These are phyloP conservation scores for Zoanthus sociatus DNA, from an alignment of 92 coral and sea anemone species.

Conservation along the genomic window DNA sequence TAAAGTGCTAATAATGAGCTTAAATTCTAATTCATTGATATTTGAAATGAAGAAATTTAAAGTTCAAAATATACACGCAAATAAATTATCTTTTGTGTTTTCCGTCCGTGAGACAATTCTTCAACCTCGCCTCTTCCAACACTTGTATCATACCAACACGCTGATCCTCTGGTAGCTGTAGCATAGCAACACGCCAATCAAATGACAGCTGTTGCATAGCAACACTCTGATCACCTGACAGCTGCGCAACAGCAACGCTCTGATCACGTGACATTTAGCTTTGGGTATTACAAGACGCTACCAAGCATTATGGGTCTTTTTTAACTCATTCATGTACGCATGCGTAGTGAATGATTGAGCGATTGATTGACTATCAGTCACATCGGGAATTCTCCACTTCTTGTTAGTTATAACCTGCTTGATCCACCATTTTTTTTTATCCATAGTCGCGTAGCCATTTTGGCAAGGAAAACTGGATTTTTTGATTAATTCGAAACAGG, in stretches of 20 bases:
- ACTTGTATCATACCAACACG: not conserved
- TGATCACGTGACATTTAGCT: not conserved
- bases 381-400: not conserved
- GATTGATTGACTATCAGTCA: not conserved
- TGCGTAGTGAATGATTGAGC: not conserved
- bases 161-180: not conserved
- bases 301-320: not conserved
- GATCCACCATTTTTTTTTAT: not conserved
- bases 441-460: constrained; percentile 32
- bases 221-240: constrained; percentile 1
- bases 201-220: not conserved
- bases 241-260: not conserved
- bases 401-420: not conserved
- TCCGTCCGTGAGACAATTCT: too few species aligned
- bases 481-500: constrained; percentile 93
- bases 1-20: too few species aligned
- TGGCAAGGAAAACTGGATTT: constrained; percentile 90
- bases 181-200: not conserved
- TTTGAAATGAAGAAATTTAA: too few species aligned
- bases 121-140: too few species aligned
- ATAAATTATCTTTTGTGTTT: too few species aligned
- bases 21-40: too few species aligned
- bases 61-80: too few species aligned
- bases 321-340: not conserved
- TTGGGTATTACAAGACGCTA: not conserved